Evolutionary conservation across 2,888 invertebrate genomes (phyloP), one percentile per base, ranked within the genome.

Genomic region (Encarsia formosa): DNA sequence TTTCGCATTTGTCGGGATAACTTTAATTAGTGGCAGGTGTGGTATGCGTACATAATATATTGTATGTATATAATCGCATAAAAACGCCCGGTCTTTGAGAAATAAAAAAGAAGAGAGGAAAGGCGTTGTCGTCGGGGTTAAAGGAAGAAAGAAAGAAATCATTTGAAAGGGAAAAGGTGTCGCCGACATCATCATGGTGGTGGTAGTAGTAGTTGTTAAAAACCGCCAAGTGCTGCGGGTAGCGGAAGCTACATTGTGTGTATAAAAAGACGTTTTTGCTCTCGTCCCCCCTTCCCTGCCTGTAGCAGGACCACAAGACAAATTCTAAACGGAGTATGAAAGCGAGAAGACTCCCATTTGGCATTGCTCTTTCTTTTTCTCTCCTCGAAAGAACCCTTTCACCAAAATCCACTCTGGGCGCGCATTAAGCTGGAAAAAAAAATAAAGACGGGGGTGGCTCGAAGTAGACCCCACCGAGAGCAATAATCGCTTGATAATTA

Each of bases 141-240:
- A 16, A 9, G 46, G 11, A 29, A n/a, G 38, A 39, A 34, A 29
- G 24, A 32, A 38, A 48, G 41, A 41, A 49, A 43, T 47, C 46
- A 26, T 52, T 45, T 50, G 37, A 48, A 39, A 52, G 46, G 50
- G 49, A 49, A 50, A 48, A 54, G 50, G 56, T 55, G 57, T 50
- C 48, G 55, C n/a, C n/a, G 41, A 41, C 46, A 43, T 47, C 46
- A 26, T 52, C 42, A 49, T 32, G 46, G 37, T 49, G 46, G 50
- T 45, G 47, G 48, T 46, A 54, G 50, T 54, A 54, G 57, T 50
- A 45, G 55, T 58, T 52, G 59, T 52, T 58, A 52, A 50, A n/a
- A 51, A 53, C 40, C 54, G 44, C 35, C 47, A 52, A 55, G 55
- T 60, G 52, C 35, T 23, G 43, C 35, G 38, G 26, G 32, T 46